These are phyloP conservation scores for Papilio glaucus DNA, from an alignment of 1,140 invertebrate species.

Conservation along the genomic window DNA sequence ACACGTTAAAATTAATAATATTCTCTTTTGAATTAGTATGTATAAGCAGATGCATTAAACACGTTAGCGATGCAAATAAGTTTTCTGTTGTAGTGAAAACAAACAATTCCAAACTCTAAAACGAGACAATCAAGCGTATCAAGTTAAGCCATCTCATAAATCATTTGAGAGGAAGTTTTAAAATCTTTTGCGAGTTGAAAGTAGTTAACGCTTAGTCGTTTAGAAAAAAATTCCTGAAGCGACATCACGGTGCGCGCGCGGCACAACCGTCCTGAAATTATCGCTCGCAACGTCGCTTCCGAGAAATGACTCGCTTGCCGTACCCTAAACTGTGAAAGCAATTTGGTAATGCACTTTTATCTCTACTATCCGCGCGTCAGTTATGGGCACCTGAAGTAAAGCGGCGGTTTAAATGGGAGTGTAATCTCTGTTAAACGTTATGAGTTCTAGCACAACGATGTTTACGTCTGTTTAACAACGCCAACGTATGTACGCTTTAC, in stretches of 20 bases:
- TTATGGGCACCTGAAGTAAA: slow-evolving; percentile 32
- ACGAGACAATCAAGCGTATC: slow-evolving; percentile 32
- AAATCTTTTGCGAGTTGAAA: slow-evolving; percentile 45
- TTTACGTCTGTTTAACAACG: slow-evolving; percentile 6
- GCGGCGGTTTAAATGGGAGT: slow-evolving; percentile 19
- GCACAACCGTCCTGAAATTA: slow-evolving; percentile 54
- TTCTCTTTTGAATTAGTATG: neutral
- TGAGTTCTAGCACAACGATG: slow-evolving; percentile 21
- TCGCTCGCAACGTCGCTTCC: slow-evolving; percentile 55
- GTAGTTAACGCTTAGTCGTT: slow-evolving; percentile 46
- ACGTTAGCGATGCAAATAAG: neutral
- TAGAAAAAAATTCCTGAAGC: slow-evolving; percentile 44
- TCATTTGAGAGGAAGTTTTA: slow-evolving; percentile 41
- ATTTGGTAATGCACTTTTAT: slow-evolving; percentile 71
- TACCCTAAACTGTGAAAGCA: slow-evolving; percentile 58
- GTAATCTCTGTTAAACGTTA: slow-evolving; percentile 27
- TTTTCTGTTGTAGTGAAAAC: slow-evolving; percentile 28
- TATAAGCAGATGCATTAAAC: neutral
- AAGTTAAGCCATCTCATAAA: slow-evolving; percentile 33
- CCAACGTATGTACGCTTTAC: neutral
- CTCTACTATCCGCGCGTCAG: slow-evolving; percentile 50
- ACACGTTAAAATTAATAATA: neutral
- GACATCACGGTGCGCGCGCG: slow-evolving; percentile 27
- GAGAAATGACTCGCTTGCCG: slow-evolving; percentile 56
- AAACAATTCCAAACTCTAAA: slow-evolving; percentile 28